Evolutionary conservation across 2,797 vertebrate genomes (phyloP).

Genomic region (Myoxocephalus aenaeus): DNA sequence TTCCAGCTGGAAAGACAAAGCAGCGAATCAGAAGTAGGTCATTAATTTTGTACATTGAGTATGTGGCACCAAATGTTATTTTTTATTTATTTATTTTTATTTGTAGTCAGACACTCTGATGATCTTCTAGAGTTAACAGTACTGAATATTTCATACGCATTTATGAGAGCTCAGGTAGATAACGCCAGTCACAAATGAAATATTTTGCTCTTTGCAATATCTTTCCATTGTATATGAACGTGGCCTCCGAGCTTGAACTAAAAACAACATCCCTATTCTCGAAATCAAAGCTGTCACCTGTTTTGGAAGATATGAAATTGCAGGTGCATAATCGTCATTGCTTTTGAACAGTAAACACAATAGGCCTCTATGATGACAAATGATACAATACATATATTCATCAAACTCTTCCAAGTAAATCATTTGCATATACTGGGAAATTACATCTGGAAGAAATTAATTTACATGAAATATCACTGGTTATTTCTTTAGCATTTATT

Average conservation of each 20-base stretch:
- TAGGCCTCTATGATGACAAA: not conserved
- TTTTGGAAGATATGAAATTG: not conserved
- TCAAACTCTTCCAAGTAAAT: not conserved
- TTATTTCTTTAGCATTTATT: not conserved
- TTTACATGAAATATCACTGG: not conserved
- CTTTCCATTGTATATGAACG: not conserved
- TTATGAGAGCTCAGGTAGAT: not conserved
- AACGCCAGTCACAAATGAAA: not conserved
- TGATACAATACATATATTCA: not conserved
- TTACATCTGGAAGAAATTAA: not conserved
- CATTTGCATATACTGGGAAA: not conserved
- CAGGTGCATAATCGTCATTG: not conserved
- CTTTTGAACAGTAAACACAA: not conserved
- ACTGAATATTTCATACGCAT: not conserved
- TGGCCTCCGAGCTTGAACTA: not conserved
- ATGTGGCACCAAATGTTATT: not conserved
- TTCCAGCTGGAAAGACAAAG: constrained; percentile 55
- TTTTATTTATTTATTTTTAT: not conserved
- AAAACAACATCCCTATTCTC: not conserved
- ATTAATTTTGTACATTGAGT: constrained; percentile 41
- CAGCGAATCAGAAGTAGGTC: constrained; percentile 60
- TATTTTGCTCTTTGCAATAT: not conserved
- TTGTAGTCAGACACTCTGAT: not conserved
- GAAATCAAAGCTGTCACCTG: not conserved
- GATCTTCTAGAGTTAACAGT: not conserved